These are phyloP conservation scores for Callionymus lyra DNA, from an alignment of 2,113 vertebrate species.

Conservation along the genomic window DNA sequence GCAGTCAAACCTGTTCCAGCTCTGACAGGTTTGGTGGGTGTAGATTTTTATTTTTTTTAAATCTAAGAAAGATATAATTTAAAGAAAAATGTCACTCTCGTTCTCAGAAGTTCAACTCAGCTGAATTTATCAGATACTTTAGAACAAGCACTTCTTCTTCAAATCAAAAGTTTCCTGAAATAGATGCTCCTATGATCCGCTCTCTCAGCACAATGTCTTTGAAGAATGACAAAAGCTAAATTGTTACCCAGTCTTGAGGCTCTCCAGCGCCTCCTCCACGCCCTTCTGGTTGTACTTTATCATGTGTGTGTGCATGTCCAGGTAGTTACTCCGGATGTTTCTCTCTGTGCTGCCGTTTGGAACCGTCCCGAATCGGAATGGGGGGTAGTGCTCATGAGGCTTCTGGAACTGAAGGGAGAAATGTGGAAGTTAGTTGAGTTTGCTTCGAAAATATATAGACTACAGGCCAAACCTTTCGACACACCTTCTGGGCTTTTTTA, in stretches of 20 bases:
- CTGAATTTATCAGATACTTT: constrained; percentile 4
- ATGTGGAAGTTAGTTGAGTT: constrained; percentile 1
- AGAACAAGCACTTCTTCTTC: constrained; percentile 24
- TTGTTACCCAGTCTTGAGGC: constrained; percentile 87
- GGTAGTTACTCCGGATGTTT: constrained; percentile 97
- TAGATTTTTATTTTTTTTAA: no score
- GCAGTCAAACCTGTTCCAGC: background rate
- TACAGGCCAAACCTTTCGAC: no score
- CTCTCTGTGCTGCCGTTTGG: constrained; percentile 96
- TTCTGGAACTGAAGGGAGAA: constrained; percentile 79
- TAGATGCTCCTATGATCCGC: background rate
- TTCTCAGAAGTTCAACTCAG: no score
- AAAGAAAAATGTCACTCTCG: no score
- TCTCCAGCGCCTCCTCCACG: constrained; percentile 88
- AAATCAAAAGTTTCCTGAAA: constrained; percentile 30
- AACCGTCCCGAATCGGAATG: constrained; percentile 94
- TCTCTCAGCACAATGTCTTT: no score
- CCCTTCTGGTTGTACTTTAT: constrained; percentile 97
- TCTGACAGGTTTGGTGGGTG: no score
- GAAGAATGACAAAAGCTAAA: background rate
- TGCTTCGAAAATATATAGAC: no score
- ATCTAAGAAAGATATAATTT: no score
- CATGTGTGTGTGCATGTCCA: constrained; percentile 97
- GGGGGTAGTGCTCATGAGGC: constrained; percentile 93
- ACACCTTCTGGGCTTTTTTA: no score